A percentile compares a stretch with the other conserved stretches of the same genome.
Conservation (phyloP, 1,140 invertebrate species). For the Leptopilina clavipes region DNA sequence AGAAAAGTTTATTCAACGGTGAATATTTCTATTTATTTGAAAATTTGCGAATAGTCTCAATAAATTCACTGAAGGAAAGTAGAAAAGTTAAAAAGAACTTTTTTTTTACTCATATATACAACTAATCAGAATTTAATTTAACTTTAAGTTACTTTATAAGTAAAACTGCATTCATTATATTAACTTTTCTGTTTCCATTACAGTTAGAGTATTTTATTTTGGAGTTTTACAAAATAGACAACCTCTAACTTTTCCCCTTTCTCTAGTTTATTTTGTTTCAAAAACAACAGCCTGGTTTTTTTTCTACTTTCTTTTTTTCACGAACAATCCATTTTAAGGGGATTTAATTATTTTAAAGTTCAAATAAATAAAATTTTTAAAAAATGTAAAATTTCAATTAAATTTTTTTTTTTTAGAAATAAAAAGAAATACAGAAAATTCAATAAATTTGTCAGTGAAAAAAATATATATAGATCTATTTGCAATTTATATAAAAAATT, state of each 20-base stretch:
- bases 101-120: background rate
- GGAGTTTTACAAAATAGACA: slow-evolving; percentile 2
- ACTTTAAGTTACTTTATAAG: slow-evolving; percentile 8
- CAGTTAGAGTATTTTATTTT: slow-evolving; percentile 1
- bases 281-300: no score
- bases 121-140: slow-evolving; percentile 13
- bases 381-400: no score
- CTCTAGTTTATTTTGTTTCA: no score
- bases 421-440: no score
- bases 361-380: no score
- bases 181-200: background rate
- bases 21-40: background rate
- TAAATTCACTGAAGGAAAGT: background rate
- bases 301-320: no score
- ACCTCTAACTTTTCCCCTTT: background rate
- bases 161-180: slow-evolving; percentile 12
- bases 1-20: no score
- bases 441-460: no score
- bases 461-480: no score
- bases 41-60: background rate
- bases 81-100: background rate
- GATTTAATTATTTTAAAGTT: no score
- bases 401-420: no score
- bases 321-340: no score
- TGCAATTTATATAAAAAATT: background rate